These are phyloP conservation scores for Drosophila gunungcola DNA, from an alignment of 1,140 invertebrate species.

Conservation along the genomic window DNA sequence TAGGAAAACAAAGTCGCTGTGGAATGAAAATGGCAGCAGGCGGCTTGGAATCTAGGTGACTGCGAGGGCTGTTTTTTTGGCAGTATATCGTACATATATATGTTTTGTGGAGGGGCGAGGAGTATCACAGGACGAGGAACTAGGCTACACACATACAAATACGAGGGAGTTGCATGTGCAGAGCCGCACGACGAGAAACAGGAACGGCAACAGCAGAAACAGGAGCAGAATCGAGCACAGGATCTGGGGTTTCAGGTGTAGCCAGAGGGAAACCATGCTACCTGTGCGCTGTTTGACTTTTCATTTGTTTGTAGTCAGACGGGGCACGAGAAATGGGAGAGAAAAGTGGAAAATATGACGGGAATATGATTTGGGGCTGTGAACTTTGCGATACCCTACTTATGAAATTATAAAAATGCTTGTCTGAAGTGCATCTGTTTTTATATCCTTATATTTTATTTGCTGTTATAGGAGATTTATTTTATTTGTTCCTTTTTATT, in stretches of 20 bases:
- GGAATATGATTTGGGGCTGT: neutral
- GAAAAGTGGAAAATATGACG: conserved; percentile 35
- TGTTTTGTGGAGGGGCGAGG: conserved; percentile 5
- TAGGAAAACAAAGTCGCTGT: conserved; percentile 56
- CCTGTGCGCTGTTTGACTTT: conserved; percentile 50
- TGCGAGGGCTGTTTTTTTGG: conserved; percentile 46
- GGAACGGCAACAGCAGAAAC: conserved; percentile 19
- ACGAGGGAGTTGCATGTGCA: conserved; percentile 50
- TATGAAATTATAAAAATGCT: neutral
- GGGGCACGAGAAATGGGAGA: conserved; percentile 16
- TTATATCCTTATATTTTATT: too few relatives aligned
- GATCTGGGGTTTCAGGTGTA: conserved; percentile 28
- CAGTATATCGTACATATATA: neutral
- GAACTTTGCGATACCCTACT: neutral
- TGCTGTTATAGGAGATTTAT: too few relatives aligned
- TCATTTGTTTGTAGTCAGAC: conserved; percentile 29
- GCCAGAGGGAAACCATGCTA: conserved; percentile 17
- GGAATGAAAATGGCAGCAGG: conserved; percentile 47
- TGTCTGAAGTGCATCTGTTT: too few relatives aligned
- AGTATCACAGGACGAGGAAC: conserved; percentile 28
- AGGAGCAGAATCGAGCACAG: conserved; percentile 24
- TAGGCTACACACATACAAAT: conserved; percentile 45
- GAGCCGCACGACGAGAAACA: conserved; percentile 15
- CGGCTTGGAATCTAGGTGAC: conserved; percentile 69
- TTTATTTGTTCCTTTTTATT: too few relatives aligned